Evolutionary conservation across 2,888 invertebrate genomes (phyloP).

Genomic region (Chouioia cunea): DNA sequence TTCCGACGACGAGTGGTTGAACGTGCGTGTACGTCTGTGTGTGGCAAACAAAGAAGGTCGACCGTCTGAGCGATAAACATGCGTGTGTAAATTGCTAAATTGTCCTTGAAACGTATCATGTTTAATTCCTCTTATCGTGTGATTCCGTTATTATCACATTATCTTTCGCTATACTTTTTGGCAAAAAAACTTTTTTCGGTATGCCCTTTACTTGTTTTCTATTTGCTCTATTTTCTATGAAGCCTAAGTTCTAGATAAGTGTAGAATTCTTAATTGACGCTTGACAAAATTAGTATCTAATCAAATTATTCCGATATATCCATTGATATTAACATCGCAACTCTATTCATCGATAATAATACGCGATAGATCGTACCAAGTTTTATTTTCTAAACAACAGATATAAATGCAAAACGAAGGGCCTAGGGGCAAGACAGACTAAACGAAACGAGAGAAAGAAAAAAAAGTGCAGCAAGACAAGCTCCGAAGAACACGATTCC

Average conservation of each 20-base stretch:
- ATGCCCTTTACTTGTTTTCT: no score
- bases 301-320: no score
- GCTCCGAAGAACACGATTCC: constrained; percentile 27
- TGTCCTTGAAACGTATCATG: constrained; percentile 25
- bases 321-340: no score
- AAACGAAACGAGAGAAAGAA: constrained; percentile 21
- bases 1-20: neutral
- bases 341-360: no score
- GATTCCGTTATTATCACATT: constrained; percentile 14
- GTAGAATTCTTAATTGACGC: no score
- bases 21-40: no score
- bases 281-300: no score
- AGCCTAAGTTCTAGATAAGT: no score
- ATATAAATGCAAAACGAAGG: neutral
- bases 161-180: neutral
- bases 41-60: constrained; percentile 32
- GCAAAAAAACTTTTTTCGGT: neutral
- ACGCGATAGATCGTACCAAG: no score
- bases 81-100: constrained; percentile 8
- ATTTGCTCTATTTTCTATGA: no score
- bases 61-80: constrained; percentile 22
- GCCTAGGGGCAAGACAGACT: constrained; percentile 22
- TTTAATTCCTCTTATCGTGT: neutral
- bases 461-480: constrained; percentile 28
- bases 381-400: constrained; percentile 20